These are phyloP conservation scores for Fistularia tabacaria DNA, from an alignment of 2,797 vertebrate genomes.

Conservation along the genomic window DNA sequence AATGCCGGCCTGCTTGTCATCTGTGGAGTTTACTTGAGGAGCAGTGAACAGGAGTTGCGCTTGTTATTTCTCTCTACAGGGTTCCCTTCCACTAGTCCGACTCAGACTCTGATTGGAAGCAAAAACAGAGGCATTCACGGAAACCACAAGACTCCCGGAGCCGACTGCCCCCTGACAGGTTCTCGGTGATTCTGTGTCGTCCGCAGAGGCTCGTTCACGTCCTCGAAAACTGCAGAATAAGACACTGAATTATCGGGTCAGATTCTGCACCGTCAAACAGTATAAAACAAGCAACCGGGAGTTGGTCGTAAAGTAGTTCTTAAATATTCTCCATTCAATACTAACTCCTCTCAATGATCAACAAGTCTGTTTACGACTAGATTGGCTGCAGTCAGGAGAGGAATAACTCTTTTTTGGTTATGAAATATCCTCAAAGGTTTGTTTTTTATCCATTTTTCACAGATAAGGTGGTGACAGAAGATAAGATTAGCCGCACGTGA, in stretches of 20 bases:
- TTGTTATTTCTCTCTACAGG: slow-evolving; percentile 40
- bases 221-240: slow-evolving; percentile 28
- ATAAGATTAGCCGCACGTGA: too few relatives aligned
- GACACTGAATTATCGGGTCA: slow-evolving; percentile 14
- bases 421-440: too few relatives aligned
- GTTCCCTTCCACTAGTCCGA: slow-evolving; percentile 28
- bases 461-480: too few relatives aligned
- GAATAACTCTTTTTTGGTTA: too few relatives aligned
- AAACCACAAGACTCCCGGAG: slow-evolving; percentile 30
- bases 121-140: slow-evolving; percentile 30
- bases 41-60: slow-evolving; percentile 39
- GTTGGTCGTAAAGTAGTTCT: slow-evolving; percentile 6
- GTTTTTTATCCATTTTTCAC: too few relatives aligned
- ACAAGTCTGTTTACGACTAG: too few relatives aligned
- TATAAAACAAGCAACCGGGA: slow-evolving; percentile 6
- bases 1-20: slow-evolving; percentile 53
- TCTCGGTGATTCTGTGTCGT: slow-evolving; percentile 22
- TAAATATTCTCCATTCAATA: too few relatives aligned
- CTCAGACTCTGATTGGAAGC: slow-evolving; percentile 36
- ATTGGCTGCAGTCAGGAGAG: too few relatives aligned
- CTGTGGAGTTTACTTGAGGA: slow-evolving; percentile 43
- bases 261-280: slow-evolving; percentile 16
- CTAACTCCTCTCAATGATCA: too few relatives aligned
- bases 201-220: slow-evolving; percentile 25
- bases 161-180: slow-evolving; percentile 34